Evolutionary conservation across 2,888 invertebrate genomes (phyloP), one percentile per base, ranked within the genome.

Genomic region (Gymnoscelis rufifasciata): DNA sequence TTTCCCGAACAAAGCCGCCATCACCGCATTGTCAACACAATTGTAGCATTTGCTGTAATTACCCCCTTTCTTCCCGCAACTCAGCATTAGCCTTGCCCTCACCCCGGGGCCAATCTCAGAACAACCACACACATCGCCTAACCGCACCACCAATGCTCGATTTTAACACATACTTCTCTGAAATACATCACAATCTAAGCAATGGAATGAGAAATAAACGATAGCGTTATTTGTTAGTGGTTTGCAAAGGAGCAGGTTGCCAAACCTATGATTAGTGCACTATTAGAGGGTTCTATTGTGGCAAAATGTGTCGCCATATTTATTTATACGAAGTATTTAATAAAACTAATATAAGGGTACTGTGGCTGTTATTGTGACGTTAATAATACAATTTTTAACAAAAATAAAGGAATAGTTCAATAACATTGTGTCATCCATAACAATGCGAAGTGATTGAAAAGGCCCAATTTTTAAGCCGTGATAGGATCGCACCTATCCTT

Each of bases 201-300:
- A 66, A 69, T 78, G 71, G 51, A 39, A 12, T 7, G 5, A 0
- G 1, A 13, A 8, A 3, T 1, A n/a, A 30, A 10, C 15, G 27
- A 12, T 31, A 26, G n/a, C 23, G 35, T 24, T 15, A 27, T 41
- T 19, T 11, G 19, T 12, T 7, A 6, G 23, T 47, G 33, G 27
- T 42, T 41, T 45, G 50, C 57, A 55, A 47, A 56, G 55, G 61
- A 55, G 56, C 58, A 59, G 78, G 79, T 81, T 78, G 80, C 73
- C 79, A 81, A 82, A 82, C 83, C 83, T 82, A 83, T 86, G 79
- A 83, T 86, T 86, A 86, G 71, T 71, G 71, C 66, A 70, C 78
- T 78, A 83, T 80, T 41, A 80, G 68, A 72, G 78, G 76, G 74
- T 71, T 71, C 71, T 67, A 70, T 71, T 79, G 79, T 72, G 77